phyloP scores from a whole-genome alignment of 2,888 invertebrate species.

The Papilio elwesi region DNA sequence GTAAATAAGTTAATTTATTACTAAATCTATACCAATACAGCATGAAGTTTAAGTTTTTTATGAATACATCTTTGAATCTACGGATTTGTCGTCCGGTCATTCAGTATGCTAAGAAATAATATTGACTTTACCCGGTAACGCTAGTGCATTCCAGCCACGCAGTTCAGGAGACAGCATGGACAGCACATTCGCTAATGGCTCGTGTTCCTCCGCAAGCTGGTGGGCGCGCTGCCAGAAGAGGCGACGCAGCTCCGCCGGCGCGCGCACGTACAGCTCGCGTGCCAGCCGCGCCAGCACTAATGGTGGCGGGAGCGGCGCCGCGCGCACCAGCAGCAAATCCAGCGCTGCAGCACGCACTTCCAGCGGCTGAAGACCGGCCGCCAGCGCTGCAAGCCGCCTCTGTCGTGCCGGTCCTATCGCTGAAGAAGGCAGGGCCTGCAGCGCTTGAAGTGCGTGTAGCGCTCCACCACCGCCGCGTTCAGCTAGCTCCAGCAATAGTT shows the following conservation, averaged over 20 bases:
- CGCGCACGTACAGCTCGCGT: constrained; percentile 49
- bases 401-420: constrained; percentile 23
- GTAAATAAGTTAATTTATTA: no score
- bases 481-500: constrained; percentile 56
- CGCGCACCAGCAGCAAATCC: constrained; percentile 58
- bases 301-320: constrained; percentile 55
- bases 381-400: constrained; percentile 42
- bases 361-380: constrained; percentile 30
- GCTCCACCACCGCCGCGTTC: constrained; percentile 48
- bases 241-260: constrained; percentile 62
- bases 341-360: constrained; percentile 48
- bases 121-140: constrained; percentile 46
- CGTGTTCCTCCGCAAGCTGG: constrained; percentile 48
- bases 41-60: no score
- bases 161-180: constrained; percentile 49
- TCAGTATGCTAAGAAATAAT: no score
- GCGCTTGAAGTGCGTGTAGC: constrained; percentile 49
- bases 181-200: constrained; percentile 36
- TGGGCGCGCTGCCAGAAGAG: constrained; percentile 62
- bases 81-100: no score
- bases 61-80: no score
- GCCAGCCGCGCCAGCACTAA: constrained; percentile 41
- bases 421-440: constrained; percentile 33
- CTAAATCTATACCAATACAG: no score
- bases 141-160: constrained; percentile 47